phyloP scores from a whole-genome alignment of 2,797 vertebrate species.

The Anguilla megastoma region DNA sequence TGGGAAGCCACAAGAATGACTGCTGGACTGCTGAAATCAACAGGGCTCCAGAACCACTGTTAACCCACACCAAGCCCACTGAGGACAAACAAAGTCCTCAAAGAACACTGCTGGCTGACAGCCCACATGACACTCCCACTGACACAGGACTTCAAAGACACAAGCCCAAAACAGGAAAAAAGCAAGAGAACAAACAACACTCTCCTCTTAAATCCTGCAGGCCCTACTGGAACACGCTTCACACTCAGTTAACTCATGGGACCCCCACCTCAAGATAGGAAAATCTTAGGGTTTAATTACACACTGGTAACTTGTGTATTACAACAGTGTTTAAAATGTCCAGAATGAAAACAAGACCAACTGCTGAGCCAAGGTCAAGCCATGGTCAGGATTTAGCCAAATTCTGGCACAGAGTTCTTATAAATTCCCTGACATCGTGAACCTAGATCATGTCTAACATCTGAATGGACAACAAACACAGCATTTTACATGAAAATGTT shows the following conservation, averaged over 20 bases:
- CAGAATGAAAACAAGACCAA: not conserved
- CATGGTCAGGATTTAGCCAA: not conserved
- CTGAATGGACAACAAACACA: not conserved
- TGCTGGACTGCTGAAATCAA: not conserved
- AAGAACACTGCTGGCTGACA: slow-evolving; percentile 15
- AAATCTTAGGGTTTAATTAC: not conserved
- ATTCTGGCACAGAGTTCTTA: no score
- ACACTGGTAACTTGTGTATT: not conserved
- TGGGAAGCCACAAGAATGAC: not conserved
- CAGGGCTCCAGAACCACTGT: slow-evolving; percentile 2
- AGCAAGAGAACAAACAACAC: slow-evolving; percentile 9
- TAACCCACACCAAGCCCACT: not conserved
- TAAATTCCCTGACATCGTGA: no score
- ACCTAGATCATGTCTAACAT: no score
- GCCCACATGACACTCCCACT: not conserved
- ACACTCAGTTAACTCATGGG: not conserved
- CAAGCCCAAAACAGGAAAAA: slow-evolving; percentile 1
- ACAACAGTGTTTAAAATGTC: not conserved
- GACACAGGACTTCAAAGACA: not conserved
- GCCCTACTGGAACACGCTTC: not conserved
- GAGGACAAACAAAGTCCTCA: slow-evolving; percentile 11
- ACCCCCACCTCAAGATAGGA: not conserved
- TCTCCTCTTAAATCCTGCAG: not conserved
- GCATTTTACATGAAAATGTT: not conserved
- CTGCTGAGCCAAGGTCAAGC: not conserved